A percentile compares a stretch with the other conserved stretches of the same genome.
Conservation (phyloP, 2,113 vertebrate species). For the Mystacornis crossleyi region DNA sequence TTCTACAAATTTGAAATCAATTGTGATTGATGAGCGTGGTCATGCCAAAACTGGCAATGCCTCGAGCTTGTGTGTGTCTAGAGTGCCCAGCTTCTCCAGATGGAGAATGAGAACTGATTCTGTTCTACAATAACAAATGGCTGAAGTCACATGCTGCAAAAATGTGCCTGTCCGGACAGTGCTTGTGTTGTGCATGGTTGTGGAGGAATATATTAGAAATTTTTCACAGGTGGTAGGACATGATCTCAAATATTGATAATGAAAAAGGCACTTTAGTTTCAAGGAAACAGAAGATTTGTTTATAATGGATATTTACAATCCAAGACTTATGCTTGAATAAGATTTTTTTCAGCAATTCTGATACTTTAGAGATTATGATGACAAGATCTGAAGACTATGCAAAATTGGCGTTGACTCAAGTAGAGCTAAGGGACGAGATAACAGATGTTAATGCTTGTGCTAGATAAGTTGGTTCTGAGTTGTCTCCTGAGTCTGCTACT, state of each 20-base stretch:
- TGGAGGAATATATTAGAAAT: not conserved
- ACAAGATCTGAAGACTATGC: not conserved
- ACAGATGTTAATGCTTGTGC: not conserved
- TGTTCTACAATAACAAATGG: not conserved
- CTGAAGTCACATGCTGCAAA: not conserved
- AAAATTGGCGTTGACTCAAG: not conserved
- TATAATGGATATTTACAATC: not conserved
- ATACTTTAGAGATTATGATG: not conserved
- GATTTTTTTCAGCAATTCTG: not conserved
- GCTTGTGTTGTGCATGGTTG: not conserved
- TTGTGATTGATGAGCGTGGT: not conserved
- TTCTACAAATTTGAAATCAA: not conserved
- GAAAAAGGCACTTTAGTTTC: not conserved
- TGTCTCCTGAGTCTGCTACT: not conserved
- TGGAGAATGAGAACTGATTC: not conserved
- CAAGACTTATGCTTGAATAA: not conserved
- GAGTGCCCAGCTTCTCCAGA: not conserved
- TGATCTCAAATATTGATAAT: not conserved
- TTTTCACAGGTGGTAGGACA: not conserved
- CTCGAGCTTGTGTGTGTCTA: not conserved
- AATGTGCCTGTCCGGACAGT: rapidly evolving
- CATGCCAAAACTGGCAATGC: not conserved
- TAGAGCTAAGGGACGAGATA: not conserved
- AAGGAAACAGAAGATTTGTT: not conserved
- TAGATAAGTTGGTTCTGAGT: not conserved